A percentile compares a stretch with the other conserved stretches of the same genome.
phyloP scores from a whole-genome alignment of 2,797 vertebrate genomes.

The Sebastiscus tertius region DNA sequence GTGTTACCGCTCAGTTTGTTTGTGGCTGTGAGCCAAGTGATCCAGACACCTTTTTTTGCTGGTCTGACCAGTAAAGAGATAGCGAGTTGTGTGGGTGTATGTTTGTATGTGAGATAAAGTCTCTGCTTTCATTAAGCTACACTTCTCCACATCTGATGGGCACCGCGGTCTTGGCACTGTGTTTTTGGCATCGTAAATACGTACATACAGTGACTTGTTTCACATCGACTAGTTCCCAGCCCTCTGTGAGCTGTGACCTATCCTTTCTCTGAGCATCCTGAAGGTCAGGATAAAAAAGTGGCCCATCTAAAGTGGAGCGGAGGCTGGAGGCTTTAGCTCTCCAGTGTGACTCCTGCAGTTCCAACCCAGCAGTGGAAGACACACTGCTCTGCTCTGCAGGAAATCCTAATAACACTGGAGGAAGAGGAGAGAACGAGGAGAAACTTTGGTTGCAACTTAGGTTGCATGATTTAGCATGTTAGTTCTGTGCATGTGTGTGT shows the following conservation, averaged over 20 bases:
- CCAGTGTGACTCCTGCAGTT: slow-evolving; percentile 66
- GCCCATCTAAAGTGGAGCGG: slow-evolving; percentile 38
- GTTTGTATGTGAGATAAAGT: slow-evolving; percentile 68
- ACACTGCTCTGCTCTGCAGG: slow-evolving; percentile 64
- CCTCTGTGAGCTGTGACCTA: slow-evolving; percentile 74
- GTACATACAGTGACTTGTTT: slow-evolving; percentile 51
- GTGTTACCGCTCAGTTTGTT: slow-evolving; percentile 75
- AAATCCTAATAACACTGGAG: slow-evolving; percentile 57
- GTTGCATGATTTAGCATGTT: slow-evolving; percentile 43
- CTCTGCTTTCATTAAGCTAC: slow-evolving; percentile 43
- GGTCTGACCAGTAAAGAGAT: slow-evolving; percentile 77
- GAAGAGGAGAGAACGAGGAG: slow-evolving; percentile 1
- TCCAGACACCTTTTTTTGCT: slow-evolving; percentile 72
- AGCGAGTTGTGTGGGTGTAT: slow-evolving; percentile 53
- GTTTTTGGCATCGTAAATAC: slow-evolving; percentile 46
- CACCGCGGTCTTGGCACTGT: slow-evolving; percentile 42
- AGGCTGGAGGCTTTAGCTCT: slow-evolving; percentile 64
- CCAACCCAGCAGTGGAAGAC: slow-evolving; percentile 69
- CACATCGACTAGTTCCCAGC: slow-evolving; percentile 51
- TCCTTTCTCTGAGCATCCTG: slow-evolving; percentile 54
- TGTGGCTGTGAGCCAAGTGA: slow-evolving; percentile 82
- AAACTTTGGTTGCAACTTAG: slow-evolving; percentile 30
- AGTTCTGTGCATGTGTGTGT: neutral
- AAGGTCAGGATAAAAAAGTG: slow-evolving; percentile 72
- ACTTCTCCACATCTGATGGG: slow-evolving; percentile 36